Evolutionary conservation across 2,797 vertebrate genomes (phyloP), one percentile per base, ranked within the genome.

Genomic region (Meriones psammophilus): DNA sequence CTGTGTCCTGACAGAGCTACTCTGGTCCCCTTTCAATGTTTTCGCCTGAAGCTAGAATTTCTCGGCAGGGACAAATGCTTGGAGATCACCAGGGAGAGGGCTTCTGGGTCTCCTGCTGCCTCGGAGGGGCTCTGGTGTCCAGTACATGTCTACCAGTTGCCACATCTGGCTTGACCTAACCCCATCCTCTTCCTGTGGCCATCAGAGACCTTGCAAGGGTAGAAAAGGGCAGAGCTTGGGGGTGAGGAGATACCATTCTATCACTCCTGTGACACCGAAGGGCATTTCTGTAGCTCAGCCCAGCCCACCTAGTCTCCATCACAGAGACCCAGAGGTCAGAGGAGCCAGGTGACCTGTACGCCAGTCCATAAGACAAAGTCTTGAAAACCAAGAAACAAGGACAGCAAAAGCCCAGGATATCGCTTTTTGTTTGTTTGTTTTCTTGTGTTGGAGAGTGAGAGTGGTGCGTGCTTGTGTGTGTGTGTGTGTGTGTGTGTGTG

Each of bases 31-130:
- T 69, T 69, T 46, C 50, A 73, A 76, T 42, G n/a, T 26, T 60
- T 64, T 73, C 39, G 73, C 46, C 26, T 28, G n/a, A 95, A 94
- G 30, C 94, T 73, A 78, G 60, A 36, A 88, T 92, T 88, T 96
- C 71, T 74, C 2, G 17, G 46, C 74, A 77, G 77, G 78, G 89
- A 89, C 60, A 39, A 85, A 89, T 26, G 14, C 77, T 95, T 42
- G 39, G 8, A 50, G 54, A 22, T 78, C 3, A 42, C 0, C 4
- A 50, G 54, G 50, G 62, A 77, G 91, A 81, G n/a, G 10, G 15
- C 54, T 76, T 91, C 76, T n/a, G 73, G 68, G n/a, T 81, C 74
- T 78, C 66, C 81, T 80, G 71, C 56, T 15, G 18, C 26, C 91
- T 88, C 33, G 0, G 84, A 77, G 54, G 42, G n/a, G 24, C 54